phyloP scores from a whole-genome alignment of 2,888 invertebrate species.

The Drosophila lutescens region DNA sequence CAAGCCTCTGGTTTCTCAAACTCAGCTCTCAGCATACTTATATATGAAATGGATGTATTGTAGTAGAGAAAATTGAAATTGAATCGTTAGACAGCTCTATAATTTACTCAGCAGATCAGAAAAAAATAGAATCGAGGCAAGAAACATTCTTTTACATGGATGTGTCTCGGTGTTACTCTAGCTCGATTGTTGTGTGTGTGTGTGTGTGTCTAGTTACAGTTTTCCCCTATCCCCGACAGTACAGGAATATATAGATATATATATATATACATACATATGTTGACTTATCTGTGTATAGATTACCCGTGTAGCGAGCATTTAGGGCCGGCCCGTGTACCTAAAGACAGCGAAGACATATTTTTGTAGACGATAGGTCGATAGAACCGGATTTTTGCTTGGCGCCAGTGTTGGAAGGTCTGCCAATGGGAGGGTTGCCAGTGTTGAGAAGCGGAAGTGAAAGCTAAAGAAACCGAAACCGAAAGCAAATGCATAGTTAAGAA shows the following conservation, averaged over 20 bases:
- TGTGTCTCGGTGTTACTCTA: constrained; percentile 13
- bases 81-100: neutral
- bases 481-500: constrained; percentile 37
- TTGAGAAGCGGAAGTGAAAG: constrained; percentile 3
- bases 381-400: neutral
- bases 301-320: constrained; percentile 12
- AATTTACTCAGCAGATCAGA: constrained; percentile 4
- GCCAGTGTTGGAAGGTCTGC: neutral
- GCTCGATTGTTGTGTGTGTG: constrained; percentile 8
- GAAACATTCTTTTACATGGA: neutral
- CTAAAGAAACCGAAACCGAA: constrained; percentile 8
- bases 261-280: neutral
- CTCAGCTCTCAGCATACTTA: constrained; percentile 17
- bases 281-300: constrained; percentile 2
- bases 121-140: neutral
- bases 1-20: constrained; percentile 31
- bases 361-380: constrained; percentile 26
- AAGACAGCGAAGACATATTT: constrained; percentile 26
- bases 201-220: constrained; percentile 11
- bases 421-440: neutral
- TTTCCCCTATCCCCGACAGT: neutral
- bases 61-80: neutral
- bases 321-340: constrained; percentile 16
- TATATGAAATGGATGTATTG: constrained; percentile 1
- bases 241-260: constrained; percentile 1